Evolutionary conservation across 2,797 vertebrate genomes (phyloP), one percentile per base, ranked within the genome.

Genomic region (Fratercula arctica): DNA sequence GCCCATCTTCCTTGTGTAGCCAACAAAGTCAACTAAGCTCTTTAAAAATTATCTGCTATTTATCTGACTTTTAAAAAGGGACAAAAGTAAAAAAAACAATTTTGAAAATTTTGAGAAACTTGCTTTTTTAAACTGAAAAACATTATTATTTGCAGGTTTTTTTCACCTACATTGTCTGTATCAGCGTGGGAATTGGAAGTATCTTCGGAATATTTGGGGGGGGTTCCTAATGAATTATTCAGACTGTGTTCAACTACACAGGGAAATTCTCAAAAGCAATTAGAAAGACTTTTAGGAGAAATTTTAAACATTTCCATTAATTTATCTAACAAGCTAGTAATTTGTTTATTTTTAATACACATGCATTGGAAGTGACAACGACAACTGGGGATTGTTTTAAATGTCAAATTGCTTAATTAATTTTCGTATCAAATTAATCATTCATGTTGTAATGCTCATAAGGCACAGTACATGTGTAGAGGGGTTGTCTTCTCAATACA

Each of bases 331-430:
- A 87, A 90, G 48, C 10, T 81, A 88, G 48, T 56, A 82, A 91
- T 87, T 89, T 94, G 29, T 89, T 96, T 96, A 59, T 95, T 96
- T 90, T 90, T 61, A 81, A 74, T 87, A 25, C 9, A 48, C 16
- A 24, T 75, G 19, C 35, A 51, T 25, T 73, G 43, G 19, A 88
- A 93, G 41, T 76, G 60, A 91, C 53, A 94, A 90, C 6, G 48
- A 48, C 75, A 92, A 81, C 26, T 4, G 11, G 54, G 85, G 19
- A 93, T 92, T 89, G 33, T 81, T 93, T 89, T 76, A 94, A 92
- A 93, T 79, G 51, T 84, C 70, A 90, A 75, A 72, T 74, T 79
- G 19, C 28, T 90, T 90, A 68, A 64, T 80, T 88, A 91, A 59
- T 75, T 96, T 91, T 91, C 63, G 26, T 73, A 88, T 74, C 8